Percentiles rank a stretch among this genome's conserved stretches.
These are phyloP conservation scores for Alosa alosa DNA, from an alignment of 2,113 vertebrate species.

Conservation along the genomic window DNA sequence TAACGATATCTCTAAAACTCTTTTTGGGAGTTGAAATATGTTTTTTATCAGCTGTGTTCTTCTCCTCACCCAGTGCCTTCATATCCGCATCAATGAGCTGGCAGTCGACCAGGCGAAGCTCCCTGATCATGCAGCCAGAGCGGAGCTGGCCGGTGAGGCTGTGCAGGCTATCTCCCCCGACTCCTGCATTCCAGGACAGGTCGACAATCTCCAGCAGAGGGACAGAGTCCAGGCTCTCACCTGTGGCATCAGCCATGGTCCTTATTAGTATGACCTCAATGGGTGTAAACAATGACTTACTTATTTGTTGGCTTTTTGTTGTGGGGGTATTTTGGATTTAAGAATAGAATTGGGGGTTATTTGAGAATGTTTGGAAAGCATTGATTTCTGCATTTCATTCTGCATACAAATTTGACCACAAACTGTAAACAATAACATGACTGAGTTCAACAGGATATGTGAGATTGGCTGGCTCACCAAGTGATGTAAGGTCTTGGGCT, in stretches of 20 bases:
- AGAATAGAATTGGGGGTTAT: neutral
- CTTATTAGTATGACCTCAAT: neutral
- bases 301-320: neutral
- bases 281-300: neutral
- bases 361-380: neutral
- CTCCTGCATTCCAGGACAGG: slow-evolving; percentile 83
- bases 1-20: too few species aligned
- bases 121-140: slow-evolving; percentile 64
- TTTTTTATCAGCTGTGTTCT: neutral
- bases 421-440: neutral
- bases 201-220: slow-evolving; percentile 80
- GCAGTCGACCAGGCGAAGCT: slow-evolving; percentile 79
- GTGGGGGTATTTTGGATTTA: too few species aligned
- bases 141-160: slow-evolving; percentile 69
- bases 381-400: neutral
- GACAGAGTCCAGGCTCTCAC: slow-evolving; percentile 68
- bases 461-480: slow-evolving; percentile 66
- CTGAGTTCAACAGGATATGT: neutral
- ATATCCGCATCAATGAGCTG: slow-evolving; percentile 75
- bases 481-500: slow-evolving; percentile 69
- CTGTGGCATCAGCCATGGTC: slow-evolving; percentile 56
- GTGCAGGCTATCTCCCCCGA: slow-evolving; percentile 77
- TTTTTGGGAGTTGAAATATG: neutral
- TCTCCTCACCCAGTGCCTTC: slow-evolving; percentile 73
- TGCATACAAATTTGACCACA: neutral